These are phyloP conservation scores for Scartelaos histophorus DNA, from an alignment of 2,113 vertebrate genomes.

Conservation along the genomic window DNA sequence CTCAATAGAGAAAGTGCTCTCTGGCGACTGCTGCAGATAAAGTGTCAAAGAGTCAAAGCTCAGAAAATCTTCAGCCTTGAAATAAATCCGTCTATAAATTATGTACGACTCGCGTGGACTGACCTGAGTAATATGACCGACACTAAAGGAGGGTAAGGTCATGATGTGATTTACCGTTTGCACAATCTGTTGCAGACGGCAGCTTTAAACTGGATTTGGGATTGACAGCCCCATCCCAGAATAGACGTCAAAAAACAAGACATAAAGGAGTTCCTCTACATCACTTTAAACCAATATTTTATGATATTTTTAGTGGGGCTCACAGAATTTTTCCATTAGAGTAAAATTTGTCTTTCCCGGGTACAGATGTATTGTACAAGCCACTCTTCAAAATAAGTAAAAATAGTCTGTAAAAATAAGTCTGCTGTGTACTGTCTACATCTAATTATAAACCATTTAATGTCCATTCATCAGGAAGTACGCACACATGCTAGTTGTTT, in stretches of 20 bases:
- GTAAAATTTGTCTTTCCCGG: too few relatives aligned
- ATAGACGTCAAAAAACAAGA: background rate
- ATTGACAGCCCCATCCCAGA: background rate
- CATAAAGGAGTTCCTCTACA: background rate
- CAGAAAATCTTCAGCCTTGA: background rate
- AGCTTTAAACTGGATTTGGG: background rate
- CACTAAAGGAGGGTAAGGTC: background rate
- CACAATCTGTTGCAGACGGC: background rate
- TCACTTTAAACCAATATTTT: background rate
- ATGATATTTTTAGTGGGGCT: background rate
- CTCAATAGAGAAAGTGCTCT: background rate
- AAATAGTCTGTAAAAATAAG: too few relatives aligned
- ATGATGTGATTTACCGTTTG: background rate
- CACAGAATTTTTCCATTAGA: too few relatives aligned
- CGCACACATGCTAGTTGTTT: too few relatives aligned
- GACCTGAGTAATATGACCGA: background rate
- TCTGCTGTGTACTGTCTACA: too few relatives aligned
- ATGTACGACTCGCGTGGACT: slow-evolving; percentile 15
- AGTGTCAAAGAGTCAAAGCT: background rate
- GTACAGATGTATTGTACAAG: too few relatives aligned
- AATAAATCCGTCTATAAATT: slow-evolving; percentile 9
- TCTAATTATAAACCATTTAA: too few relatives aligned
- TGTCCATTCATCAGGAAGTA: too few relatives aligned
- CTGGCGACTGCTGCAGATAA: background rate
- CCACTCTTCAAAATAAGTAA: too few relatives aligned